Percentiles rank a stretch among this genome's conserved stretches.
Conservation (phyloP, 2,113 vertebrate genomes). For the Catagonus wagneri region DNA sequence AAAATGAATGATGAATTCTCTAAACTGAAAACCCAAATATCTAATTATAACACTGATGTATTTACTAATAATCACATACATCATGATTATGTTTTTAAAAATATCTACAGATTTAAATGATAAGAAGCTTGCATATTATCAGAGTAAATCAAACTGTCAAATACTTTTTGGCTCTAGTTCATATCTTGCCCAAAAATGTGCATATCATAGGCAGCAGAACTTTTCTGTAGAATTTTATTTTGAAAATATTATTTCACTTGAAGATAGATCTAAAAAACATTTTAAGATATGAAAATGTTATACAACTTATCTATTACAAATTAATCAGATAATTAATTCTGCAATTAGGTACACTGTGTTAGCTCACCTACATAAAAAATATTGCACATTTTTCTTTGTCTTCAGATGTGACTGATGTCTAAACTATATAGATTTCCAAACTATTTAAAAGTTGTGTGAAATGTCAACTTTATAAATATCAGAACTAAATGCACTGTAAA, state of each 20-base stretch:
- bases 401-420: constrained; percentile 63
- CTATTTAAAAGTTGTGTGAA: constrained; percentile 68
- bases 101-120: constrained; percentile 83
- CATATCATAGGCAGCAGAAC: constrained; percentile 73
- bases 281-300: constrained; percentile 81
- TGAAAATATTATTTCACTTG: constrained; percentile 83
- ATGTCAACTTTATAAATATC: constrained; percentile 77
- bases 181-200: constrained; percentile 77
- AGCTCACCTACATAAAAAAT: constrained; percentile 76
- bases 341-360: constrained; percentile 69
- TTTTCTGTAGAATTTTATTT: constrained; percentile 83
- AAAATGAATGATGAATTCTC: constrained; percentile 52
- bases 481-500: constrained; percentile 81
- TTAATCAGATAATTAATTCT: constrained; percentile 72
- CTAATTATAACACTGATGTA: constrained; percentile 56
- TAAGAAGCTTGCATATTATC: constrained; percentile 82
- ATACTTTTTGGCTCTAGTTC: constrained; percentile 62
- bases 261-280: constrained; percentile 82
- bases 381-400: constrained; percentile 80
- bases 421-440: constrained; percentile 75
- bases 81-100: constrained; percentile 80
- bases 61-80: constrained; percentile 79
- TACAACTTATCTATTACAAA: constrained; percentile 83
- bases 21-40: constrained; percentile 62
- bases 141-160: constrained; percentile 82